Base-by-base conservation (phyloP, 2,888 invertebrate species). In the Blera fallax region DNA sequence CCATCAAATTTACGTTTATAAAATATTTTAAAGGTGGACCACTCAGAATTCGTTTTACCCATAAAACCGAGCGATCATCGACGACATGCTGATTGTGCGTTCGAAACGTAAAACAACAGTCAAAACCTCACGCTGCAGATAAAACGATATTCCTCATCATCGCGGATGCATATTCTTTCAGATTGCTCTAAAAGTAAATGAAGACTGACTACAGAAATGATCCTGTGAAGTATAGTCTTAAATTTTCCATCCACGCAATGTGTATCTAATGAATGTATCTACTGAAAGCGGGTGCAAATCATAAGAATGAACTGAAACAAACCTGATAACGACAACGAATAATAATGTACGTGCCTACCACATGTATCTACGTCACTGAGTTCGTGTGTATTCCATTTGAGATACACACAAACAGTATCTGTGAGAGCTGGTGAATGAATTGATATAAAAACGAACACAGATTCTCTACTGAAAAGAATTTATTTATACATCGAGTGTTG, bases 161-260 rank as follows among this genome's bases (percentile, higher is more conserved):
- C 94, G 92, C 93, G 93, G 94, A 90, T 93, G 90, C 90, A 89
- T 90, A 89, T 21, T 92, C 93, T 93, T 93, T 91, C 91, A 89
- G 87, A 89, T 93, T 91, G 92, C 92, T 90, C 92, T 91, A 90
- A 93, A 93, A 93, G 93, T 91, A 91, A 92, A 91, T 90, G 93
- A 93, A 94, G 93, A 94, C 93, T 91, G 93, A 94, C 94, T 94
- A 94, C 94, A 94, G 94, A 94, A 94, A 94, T 94, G 94, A 94
- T 94, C 94, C 94, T 94, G 94, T 93, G 93, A 94, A 94, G 94
- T 91, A 91, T 91, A 91, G 91, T 91, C 91, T 91, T 91, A 90
- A 89, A 3, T 27, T 10, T 60, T 27, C 14, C 0, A 0, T 8
- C 8, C 40, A 7, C 8, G 10, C 14, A 0, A 11, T 24, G 8